A percentile compares a stretch with the other conserved stretches of the same genome.
Conservation (phyloP, 2,888 invertebrate genomes). For the Phrixothrix hirtus region DNA sequence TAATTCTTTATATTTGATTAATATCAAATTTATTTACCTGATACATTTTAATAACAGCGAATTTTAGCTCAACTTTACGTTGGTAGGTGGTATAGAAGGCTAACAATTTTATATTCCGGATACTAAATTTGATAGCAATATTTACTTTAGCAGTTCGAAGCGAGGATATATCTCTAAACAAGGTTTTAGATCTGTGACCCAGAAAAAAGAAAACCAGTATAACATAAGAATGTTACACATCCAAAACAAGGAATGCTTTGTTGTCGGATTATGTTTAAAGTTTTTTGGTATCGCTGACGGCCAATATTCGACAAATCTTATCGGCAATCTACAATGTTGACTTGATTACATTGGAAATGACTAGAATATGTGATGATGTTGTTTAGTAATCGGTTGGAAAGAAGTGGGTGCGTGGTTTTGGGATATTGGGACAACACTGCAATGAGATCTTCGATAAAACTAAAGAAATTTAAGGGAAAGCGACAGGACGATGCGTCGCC, state of each 20-base stretch:
- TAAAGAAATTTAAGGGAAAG: constrained; percentile 15
- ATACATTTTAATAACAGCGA: not conserved
- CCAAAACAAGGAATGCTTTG: constrained; percentile 22
- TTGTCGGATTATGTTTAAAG: constrained; percentile 22
- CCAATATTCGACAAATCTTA: constrained; percentile 9
- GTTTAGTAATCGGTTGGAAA: not conserved
- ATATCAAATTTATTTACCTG: not conserved
- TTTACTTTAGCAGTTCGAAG: constrained; percentile 42
- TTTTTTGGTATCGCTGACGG: constrained; percentile 6
- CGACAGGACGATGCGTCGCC: constrained; percentile 32
- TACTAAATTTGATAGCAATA: constrained; percentile 38
- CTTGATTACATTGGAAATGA: constrained; percentile 7
- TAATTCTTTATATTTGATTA: too few species aligned
- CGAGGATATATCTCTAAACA: constrained; percentile 39
- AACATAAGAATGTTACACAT: constrained; percentile 33
- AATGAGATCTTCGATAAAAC: constrained; percentile 19
- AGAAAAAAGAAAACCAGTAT: constrained; percentile 35
- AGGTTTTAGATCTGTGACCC: constrained; percentile 42
- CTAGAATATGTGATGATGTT: constrained; percentile 6
- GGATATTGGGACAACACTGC: not conserved
- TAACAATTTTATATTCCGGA: not conserved
- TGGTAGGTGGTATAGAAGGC: not conserved
- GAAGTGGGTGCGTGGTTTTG: not conserved
- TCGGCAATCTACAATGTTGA: constrained; percentile 5
- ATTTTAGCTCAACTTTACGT: not conserved